These are phyloP conservation scores for Samia ricini DNA, from an alignment of 1,140 invertebrate species.

Conservation along the genomic window DNA sequence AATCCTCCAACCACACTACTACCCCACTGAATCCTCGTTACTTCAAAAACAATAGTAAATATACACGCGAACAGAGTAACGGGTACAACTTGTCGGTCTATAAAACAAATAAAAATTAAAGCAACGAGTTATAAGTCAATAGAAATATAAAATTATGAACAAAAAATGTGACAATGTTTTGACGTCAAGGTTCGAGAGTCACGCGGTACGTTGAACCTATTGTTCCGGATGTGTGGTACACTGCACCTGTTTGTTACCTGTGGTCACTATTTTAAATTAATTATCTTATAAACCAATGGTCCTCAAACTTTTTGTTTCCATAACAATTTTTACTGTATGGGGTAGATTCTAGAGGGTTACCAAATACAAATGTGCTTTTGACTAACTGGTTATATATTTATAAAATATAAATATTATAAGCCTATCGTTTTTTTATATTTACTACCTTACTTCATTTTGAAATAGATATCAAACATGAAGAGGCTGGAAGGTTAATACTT, in stretches of 20 bases:
- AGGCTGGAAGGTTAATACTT: too few species aligned
- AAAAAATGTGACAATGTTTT: constrained; percentile 31
- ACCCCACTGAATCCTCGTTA: too few species aligned
- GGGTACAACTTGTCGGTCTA: background rate
- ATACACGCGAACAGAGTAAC: background rate
- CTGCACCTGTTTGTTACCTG: constrained; percentile 26
- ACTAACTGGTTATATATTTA: background rate
- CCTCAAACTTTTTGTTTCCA: background rate
- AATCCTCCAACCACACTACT: too few species aligned
- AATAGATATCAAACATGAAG: too few species aligned
- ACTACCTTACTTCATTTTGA: too few species aligned
- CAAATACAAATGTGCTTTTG: background rate
- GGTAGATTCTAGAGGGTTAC: background rate
- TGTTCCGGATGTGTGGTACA: constrained; percentile 44
- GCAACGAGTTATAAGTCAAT: background rate
- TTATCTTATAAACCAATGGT: background rate
- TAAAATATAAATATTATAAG: background rate
- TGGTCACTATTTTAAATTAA: background rate
- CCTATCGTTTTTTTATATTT: background rate
- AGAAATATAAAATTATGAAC: background rate
- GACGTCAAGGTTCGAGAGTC: constrained; percentile 38
- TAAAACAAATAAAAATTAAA: background rate
- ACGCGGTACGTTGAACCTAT: constrained; percentile 43
- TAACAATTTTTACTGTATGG: background rate
- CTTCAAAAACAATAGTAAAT: too few species aligned